These are phyloP conservation scores for Alfaro cultratus DNA, from an alignment of 2,797 vertebrate genomes.

Conservation along the genomic window DNA sequence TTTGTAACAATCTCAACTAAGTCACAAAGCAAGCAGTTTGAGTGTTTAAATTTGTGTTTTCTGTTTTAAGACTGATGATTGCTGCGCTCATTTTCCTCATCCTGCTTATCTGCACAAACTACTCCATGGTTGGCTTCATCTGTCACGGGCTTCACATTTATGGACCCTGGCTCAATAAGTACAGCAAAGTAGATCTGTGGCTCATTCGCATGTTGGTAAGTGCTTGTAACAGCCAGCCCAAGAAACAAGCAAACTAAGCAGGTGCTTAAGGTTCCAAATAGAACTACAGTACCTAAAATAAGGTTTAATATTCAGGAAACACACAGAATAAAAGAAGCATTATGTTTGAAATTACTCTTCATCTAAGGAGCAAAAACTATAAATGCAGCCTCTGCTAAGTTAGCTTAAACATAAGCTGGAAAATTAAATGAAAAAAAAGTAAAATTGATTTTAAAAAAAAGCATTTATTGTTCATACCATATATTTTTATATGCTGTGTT, in stretches of 20 bases:
- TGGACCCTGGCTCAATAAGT: conserved; percentile 81
- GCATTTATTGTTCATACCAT: background rate
- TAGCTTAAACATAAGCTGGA: background rate
- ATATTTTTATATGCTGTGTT: background rate
- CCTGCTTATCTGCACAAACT: conserved; percentile 80
- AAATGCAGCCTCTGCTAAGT: background rate
- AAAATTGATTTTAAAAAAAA: background rate
- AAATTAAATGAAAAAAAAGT: background rate
- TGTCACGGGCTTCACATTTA: conserved; percentile 77
- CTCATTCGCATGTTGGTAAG: conserved; percentile 83
- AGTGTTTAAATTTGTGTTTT: background rate
- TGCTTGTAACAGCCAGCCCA: background rate
- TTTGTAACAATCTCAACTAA: background rate
- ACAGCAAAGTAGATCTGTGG: conserved; percentile 84
- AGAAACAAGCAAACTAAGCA: background rate
- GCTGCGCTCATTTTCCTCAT: conserved; percentile 80
- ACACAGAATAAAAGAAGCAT: background rate
- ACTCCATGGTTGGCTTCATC: conserved; percentile 71
- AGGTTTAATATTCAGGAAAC: background rate
- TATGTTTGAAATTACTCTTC: background rate
- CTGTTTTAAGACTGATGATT: conserved; percentile 78
- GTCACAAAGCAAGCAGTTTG: background rate
- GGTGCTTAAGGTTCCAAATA: background rate
- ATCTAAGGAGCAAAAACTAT: background rate
- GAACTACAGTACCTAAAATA: background rate